phyloP scores from a whole-genome alignment of 2,888 invertebrate genomes.

The Yponomeuta malinellus region DNA sequence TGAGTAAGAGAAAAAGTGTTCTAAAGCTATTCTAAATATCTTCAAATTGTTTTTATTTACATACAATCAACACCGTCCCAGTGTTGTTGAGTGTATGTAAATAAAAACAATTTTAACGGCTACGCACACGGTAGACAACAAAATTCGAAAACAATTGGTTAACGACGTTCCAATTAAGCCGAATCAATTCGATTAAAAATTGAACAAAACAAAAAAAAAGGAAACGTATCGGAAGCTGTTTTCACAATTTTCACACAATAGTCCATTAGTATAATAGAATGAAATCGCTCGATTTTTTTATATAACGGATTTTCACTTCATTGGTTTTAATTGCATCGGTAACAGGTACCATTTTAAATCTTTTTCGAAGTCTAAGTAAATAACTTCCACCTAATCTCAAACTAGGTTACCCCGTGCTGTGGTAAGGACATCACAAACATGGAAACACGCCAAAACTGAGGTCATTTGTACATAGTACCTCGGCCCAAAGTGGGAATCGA shows the following conservation, averaged over 20 bases:
- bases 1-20: too few species aligned
- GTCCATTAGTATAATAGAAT: not conserved
- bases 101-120: not conserved
- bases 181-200: conserved; percentile 3
- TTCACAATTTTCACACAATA: not conserved
- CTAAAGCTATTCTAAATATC: too few species aligned
- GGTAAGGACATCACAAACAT: too few species aligned
- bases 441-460: too few species aligned
- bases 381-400: too few species aligned
- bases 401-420: too few species aligned
- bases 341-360: too few species aligned
- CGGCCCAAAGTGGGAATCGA: too few species aligned
- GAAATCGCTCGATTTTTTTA: not conserved
- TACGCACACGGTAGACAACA: not conserved
- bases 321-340: not conserved
- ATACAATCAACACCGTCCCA: too few species aligned
- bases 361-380: too few species aligned
- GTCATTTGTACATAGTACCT: too few species aligned
- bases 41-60: too few species aligned
- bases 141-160: not conserved
- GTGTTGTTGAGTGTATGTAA: not conserved
- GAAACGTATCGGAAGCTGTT: not conserved
- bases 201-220: not conserved
- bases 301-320: not conserved
- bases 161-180: not conserved